A percentile compares a stretch with the other conserved stretches of the same genome.
Evolutionary conservation across 53 echinoderm and acorn worm species (phyloP).

Genomic region (Antedon mediterranea): DNA sequence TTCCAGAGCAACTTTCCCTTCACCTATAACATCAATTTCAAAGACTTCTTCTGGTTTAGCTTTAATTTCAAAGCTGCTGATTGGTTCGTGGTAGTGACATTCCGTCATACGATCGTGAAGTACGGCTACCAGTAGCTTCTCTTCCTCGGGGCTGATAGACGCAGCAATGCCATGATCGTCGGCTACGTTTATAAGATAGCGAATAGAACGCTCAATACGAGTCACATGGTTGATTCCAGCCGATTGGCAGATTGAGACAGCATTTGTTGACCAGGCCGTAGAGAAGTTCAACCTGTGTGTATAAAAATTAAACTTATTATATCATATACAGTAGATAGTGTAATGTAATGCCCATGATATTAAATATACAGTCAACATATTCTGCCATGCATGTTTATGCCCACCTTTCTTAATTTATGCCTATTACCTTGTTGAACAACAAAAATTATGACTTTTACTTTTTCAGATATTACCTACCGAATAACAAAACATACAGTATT

Average conservation of each 20-base stretch:
- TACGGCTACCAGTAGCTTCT: constrained; percentile 26
- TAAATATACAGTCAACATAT: too few species aligned
- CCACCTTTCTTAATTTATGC: too few species aligned
- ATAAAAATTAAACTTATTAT: neutral
- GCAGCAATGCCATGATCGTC: constrained; percentile 10
- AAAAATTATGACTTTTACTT: too few species aligned
- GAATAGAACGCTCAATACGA: too few species aligned
- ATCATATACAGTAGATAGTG: neutral
- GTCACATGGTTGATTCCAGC: constrained; percentile 56
- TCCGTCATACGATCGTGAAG: constrained; percentile 96
- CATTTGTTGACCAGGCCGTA: constrained; percentile 97
- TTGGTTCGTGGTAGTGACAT: constrained; percentile 55
- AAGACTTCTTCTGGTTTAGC: constrained; percentile 64
- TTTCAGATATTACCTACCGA: too few species aligned
- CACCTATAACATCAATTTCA: constrained; percentile 62
- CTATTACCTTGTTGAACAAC: too few species aligned
- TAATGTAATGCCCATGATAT: too few species aligned
- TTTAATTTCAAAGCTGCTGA: constrained; percentile 57
- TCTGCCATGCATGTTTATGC: too few species aligned
- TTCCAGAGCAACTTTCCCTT: constrained; percentile 53
- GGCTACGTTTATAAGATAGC: constrained; percentile 34
- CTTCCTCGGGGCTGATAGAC: constrained; percentile 23
- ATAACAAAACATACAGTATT: too few species aligned
- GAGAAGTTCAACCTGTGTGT: constrained; percentile 82
- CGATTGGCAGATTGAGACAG: constrained; percentile 90